A percentile compares a stretch with the other conserved stretches of the same genome.
phyloP scores from a whole-genome alignment of 2,888 invertebrate species.

The Cheilosia urbana region DNA sequence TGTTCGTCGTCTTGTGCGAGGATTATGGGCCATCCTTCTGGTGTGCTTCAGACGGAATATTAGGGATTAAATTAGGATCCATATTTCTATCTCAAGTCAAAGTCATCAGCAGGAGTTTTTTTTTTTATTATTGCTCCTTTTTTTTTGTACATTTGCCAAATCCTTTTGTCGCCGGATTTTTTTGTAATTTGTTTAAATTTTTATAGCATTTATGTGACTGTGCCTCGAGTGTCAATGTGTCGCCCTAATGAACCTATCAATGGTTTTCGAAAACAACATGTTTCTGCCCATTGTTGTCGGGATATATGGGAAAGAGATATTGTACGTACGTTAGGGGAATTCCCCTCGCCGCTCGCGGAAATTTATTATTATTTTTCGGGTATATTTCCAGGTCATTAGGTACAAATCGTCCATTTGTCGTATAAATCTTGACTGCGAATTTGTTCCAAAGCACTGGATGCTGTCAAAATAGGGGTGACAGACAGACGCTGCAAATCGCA shows the following conservation, averaged over 20 bases:
- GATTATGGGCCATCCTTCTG: constrained; percentile 17
- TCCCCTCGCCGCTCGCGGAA: constrained; percentile 27
- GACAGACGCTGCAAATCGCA: constrained; percentile 49
- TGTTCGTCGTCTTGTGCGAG: constrained; percentile 58
- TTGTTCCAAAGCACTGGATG: constrained; percentile 39
- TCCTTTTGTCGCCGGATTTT: constrained; percentile 63
- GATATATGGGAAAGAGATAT: not conserved
- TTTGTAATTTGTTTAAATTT: constrained; percentile 55
- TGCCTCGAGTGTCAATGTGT: constrained; percentile 32
- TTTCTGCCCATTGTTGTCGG: constrained; percentile 38
- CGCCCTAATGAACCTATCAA: constrained; percentile 68
- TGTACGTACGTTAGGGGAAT: not conserved
- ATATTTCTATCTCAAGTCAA: constrained; percentile 67
- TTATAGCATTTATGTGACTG: constrained; percentile 9
- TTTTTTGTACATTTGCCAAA: constrained; percentile 16
- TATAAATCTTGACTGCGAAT: constrained; percentile 59
- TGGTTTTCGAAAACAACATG: constrained; percentile 63
- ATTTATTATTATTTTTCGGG: constrained; percentile 48
- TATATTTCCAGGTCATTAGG: constrained; percentile 68
- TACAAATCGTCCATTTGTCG: constrained; percentile 73
- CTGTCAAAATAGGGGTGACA: constrained; percentile 67
- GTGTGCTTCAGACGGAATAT: constrained; percentile 61
- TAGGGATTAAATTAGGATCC: constrained; percentile 72
- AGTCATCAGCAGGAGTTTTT: constrained; percentile 53
- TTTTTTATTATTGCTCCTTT: constrained; percentile 1